Evolutionary conservation across 1,140 invertebrate genomes (phyloP), one percentile per base, ranked within the genome.

Genomic region (Cheumatopsyche charites): DNA sequence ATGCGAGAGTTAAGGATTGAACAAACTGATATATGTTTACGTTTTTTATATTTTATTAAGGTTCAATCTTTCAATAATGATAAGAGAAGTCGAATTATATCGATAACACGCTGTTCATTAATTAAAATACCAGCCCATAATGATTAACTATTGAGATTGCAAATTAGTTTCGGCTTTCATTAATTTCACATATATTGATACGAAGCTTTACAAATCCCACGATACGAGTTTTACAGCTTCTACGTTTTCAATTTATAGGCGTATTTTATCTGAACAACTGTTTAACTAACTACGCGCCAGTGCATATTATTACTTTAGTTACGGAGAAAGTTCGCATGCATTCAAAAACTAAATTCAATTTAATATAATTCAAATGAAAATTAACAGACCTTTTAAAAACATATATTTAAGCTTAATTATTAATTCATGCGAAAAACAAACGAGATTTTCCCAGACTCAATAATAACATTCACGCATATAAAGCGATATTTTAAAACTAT

Each of bases 1-100:
- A 73, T 73, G 58, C 23, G 72, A 25, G 62, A 52, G 63, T 69
- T 42, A n/a, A n/a, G n/a, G n/a, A n/a, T n/a, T n/a, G n/a, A n/a
- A 15, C n/a, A n/a, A 19, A 1, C 55, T 61, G 17, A 61, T 4
- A 19, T 2, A 4, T 52, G 58, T 42, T 67, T 58, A 69, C 61
- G 45, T 52, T 36, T 36, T 36, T 36, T 3, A 36, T 4, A 4
- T 36, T 9, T 3, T 36, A 9, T 36, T 36, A 36, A 36, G 29
- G 29, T 4, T n/a, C n/a, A n/a, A n/a, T n/a, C n/a, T n/a, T n/a
- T n/a, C n/a, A n/a, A n/a, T n/a, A n/a, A n/a, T n/a, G n/a, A n/a
- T n/a, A n/a, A n/a, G n/a, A n/a, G n/a, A n/a, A 43, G 52, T 7
- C 19, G 26, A 23, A 23, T 11, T 4, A n/a, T 58, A 58, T 5